A percentile compares a stretch with the other conserved stretches of the same genome.
These are phyloP conservation scores for Machaerirhynchus nigripectus DNA, from an alignment of 2,113 vertebrate genomes.

Conservation along the genomic window DNA sequence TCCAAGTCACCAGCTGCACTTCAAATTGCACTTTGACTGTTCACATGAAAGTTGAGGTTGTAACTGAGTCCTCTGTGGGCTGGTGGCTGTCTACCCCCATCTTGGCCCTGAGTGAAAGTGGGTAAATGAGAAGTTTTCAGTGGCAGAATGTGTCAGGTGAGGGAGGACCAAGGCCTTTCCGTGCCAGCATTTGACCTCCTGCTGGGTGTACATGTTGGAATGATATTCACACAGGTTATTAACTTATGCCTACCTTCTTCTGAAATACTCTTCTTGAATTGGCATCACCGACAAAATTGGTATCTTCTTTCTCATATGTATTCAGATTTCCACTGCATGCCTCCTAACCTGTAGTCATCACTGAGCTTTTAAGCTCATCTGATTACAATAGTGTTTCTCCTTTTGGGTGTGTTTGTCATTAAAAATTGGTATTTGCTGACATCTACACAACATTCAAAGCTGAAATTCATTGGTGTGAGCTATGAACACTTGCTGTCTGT, in stretches of 20 bases:
- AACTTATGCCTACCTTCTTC: neutral
- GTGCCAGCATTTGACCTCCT: neutral
- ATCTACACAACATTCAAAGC: neutral
- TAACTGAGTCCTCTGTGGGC: neutral
- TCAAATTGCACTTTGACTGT: neutral
- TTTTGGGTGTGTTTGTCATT: neutral
- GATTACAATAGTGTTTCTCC: neutral
- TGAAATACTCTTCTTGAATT: neutral
- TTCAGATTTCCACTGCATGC: neutral
- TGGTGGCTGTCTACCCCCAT: neutral
- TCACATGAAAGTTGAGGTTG: neutral
- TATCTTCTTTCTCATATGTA: neutral
- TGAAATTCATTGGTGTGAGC: neutral
- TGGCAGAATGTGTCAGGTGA: neutral
- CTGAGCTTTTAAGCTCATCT: neutral
- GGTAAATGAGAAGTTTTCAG: neutral
- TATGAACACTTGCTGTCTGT: neutral
- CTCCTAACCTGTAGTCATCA: neutral
- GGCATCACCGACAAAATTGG: neutral
- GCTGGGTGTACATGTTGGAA: neutral
- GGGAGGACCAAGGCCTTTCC: neutral
- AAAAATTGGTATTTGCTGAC: neutral
- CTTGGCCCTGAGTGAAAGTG: neutral
- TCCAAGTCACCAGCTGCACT: neutral
- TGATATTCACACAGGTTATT: neutral